phyloP scores from a whole-genome alignment of 2,888 invertebrate genomes.

The Pseudolycoriella hygida region DNA sequence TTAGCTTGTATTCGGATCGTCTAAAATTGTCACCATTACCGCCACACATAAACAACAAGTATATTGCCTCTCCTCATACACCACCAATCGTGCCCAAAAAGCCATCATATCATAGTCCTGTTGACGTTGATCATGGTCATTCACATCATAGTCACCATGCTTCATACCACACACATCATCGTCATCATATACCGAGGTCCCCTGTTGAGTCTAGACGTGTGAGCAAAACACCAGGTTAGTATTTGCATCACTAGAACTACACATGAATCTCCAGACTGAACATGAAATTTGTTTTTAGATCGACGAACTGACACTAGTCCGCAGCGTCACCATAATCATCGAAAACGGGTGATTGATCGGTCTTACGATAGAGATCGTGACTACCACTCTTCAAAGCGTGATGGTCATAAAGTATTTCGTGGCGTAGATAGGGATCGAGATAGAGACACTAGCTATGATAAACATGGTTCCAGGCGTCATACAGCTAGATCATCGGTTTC shows the following conservation, averaged over 20 bases:
- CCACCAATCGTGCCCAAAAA: slow-evolving; percentile 20
- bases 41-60: not conserved
- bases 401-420: slow-evolving; percentile 8
- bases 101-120: slow-evolving; percentile 11
- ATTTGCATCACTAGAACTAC: not conserved
- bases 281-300: slow-evolving; percentile 8
- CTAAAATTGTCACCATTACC: slow-evolving; percentile 2
- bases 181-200: slow-evolving; percentile 15
- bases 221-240: not conserved
- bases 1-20: slow-evolving; percentile 5
- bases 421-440: not conserved
- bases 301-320: slow-evolving; percentile 20
- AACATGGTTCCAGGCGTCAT: not conserved
- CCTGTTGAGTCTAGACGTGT: slow-evolving; percentile 8
- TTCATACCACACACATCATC: slow-evolving; percentile 14
- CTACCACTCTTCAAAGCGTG: slow-evolving; percentile 9
- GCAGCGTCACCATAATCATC: slow-evolving; percentile 18
- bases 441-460: slow-evolving; percentile 1
- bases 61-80: slow-evolving; percentile 24
- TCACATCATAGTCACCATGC: slow-evolving; percentile 10
- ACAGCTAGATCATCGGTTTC: slow-evolving; percentile 1
- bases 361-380: slow-evolving; percentile 11
- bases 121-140: slow-evolving; percentile 9
- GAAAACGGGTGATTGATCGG: slow-evolving; percentile 18
- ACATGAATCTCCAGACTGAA: not conserved